Evolutionary conservation across 1,140 invertebrate genomes (phyloP).

Genomic region (Triops longicaudatus): DNA sequence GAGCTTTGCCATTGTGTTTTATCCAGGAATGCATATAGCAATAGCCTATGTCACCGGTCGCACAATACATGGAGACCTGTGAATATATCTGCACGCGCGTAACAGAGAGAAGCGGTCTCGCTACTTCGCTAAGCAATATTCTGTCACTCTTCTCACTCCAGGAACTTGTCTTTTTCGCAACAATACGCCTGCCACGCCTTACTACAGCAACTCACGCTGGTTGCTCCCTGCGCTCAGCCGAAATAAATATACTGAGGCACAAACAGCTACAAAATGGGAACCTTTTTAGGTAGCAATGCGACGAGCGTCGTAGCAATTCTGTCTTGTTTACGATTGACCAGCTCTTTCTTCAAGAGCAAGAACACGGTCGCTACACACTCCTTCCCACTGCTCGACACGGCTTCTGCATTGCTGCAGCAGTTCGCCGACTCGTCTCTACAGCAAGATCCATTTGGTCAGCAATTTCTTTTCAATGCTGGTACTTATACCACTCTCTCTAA

Average conservation of each 20-base stretch:
- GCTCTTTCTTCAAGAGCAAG: slow-evolving; percentile 8
- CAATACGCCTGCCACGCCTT: slow-evolving; percentile 4
- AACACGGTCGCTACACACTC: not conserved
- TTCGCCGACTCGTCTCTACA: not conserved
- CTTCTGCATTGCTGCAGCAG: not conserved
- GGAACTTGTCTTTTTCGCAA: not conserved
- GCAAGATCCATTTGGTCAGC: slow-evolving; percentile 1
- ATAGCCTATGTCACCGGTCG: not conserved
- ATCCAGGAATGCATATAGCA: not conserved
- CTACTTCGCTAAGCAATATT: not conserved
- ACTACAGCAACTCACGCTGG: not conserved
- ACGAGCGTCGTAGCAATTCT: not conserved
- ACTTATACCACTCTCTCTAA: not conserved
- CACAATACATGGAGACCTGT: not conserved
- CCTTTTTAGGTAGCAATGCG: not conserved
- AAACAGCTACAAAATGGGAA: not conserved
- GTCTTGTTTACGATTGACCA: slow-evolving; percentile 11
- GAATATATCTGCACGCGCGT: not conserved
- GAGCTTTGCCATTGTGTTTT: not conserved
- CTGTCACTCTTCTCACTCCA: not conserved
- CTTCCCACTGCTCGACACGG: not conserved
- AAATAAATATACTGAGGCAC: not conserved
- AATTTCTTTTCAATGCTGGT: not conserved
- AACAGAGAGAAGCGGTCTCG: not conserved
- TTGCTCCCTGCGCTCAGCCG: not conserved